phyloP scores from a whole-genome alignment of 2,888 invertebrate genomes.

The Nephrotoma flavescens region DNA sequence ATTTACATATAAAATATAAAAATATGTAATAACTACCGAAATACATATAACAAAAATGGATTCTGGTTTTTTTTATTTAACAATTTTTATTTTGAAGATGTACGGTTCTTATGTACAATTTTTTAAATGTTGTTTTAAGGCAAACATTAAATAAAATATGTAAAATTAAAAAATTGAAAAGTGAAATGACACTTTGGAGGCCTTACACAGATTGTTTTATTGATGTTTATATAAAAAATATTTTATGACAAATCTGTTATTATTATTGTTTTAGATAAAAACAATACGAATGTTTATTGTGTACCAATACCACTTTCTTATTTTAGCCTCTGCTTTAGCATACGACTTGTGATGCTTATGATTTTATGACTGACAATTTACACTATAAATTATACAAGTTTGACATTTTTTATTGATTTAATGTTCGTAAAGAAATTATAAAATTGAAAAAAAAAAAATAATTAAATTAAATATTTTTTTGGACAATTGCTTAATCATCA shows the following conservation, averaged over 20 bases:
- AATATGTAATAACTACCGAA: not conserved
- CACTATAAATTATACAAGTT: not conserved
- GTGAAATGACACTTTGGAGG: too few relatives aligned
- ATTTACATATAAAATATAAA: not conserved
- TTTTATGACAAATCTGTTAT: too few relatives aligned
- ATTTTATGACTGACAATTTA: not conserved
- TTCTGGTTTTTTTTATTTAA: not conserved
- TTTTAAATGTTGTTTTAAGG: not conserved
- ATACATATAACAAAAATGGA: not conserved
- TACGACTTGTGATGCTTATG: too few relatives aligned
- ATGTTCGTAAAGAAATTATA: not conserved
- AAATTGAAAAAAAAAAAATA: not conserved
- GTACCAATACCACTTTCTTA: too few relatives aligned
- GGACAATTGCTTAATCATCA: not conserved
- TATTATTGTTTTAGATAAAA: too few relatives aligned
- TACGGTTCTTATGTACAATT: not conserved
- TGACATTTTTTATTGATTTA: not conserved
- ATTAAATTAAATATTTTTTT: not conserved
- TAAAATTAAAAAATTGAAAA: too few relatives aligned
- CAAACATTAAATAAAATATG: too few relatives aligned
- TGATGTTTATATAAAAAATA: too few relatives aligned
- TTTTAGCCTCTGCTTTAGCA: too few relatives aligned
- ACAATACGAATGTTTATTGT: too few relatives aligned
- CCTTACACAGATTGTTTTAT: too few relatives aligned
- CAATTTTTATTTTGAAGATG: not conserved